Percentiles rank a stretch among this genome's conserved stretches.
Conservation (phyloP, 2,888 invertebrate genomes). For the Acrobasis consociella region DNA sequence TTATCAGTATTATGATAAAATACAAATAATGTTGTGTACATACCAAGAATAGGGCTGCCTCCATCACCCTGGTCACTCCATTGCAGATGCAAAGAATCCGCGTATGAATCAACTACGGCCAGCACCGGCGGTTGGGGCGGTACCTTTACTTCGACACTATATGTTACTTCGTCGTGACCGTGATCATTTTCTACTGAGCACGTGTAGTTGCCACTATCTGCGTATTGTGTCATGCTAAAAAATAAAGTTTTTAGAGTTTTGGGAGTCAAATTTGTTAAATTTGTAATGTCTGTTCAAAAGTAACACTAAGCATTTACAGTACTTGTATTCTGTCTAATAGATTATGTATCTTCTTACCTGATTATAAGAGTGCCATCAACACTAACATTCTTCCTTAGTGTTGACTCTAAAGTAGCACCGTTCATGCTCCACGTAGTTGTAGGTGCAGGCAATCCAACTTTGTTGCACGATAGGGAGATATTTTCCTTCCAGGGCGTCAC, state of each 20-base stretch:
- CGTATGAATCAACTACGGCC: conserved; percentile 91
- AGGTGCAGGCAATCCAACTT: conserved; percentile 92
- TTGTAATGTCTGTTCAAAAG: no score
- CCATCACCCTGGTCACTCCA: conserved; percentile 92
- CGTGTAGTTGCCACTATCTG: conserved; percentile 95
- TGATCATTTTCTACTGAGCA: conserved; percentile 93
- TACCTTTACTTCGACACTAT: conserved; percentile 88
- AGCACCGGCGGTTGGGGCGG: conserved; percentile 94
- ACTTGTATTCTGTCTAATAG: no score
- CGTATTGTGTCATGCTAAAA: conserved; percentile 85
- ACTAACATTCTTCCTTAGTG: conserved; percentile 85
- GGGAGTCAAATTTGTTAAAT: neutral
- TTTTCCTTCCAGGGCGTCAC: conserved; percentile 94
- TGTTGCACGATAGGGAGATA: conserved; percentile 90
- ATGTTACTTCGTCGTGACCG: conserved; percentile 92
- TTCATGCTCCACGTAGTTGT: conserved; percentile 91
- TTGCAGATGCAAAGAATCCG: conserved; percentile 90
- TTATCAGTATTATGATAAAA: no score
- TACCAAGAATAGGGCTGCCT: conserved; percentile 88
- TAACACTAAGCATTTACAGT: neutral
- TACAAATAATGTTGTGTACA: conserved; percentile 16
- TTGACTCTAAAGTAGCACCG: conserved; percentile 88
- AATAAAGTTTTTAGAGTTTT: neutral
- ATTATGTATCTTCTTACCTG: conserved; percentile 79
- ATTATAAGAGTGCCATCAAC: conserved; percentile 89